phyloP scores from a whole-genome alignment of 1,140 invertebrate species.

The Hypothenemus hampei region DNA sequence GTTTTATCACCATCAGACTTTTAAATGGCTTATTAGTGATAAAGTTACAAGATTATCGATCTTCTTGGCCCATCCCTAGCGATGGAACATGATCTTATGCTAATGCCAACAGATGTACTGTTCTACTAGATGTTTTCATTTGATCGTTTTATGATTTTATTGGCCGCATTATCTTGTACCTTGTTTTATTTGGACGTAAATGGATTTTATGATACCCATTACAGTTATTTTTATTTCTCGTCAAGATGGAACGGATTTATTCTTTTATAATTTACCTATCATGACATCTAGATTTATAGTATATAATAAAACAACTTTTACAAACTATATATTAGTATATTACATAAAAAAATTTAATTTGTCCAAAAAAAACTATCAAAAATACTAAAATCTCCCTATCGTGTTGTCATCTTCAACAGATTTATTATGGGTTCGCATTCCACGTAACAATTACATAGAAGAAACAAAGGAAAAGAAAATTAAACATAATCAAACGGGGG shows the following conservation, averaged over 20 bases:
- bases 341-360: no score
- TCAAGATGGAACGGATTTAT: constrained; percentile 8
- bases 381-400: no score
- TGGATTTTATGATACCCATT: constrained; percentile 4
- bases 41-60: not conserved
- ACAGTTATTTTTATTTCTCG: constrained; percentile 7
- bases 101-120: constrained; percentile 14
- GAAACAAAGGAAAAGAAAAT: not conserved
- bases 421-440: no score
- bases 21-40: no score
- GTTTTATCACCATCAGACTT: no score
- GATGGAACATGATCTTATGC: constrained; percentile 6
- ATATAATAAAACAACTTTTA: no score
- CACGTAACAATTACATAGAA: not conserved
- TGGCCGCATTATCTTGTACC: constrained; percentile 8
- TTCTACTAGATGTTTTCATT: constrained; percentile 12
- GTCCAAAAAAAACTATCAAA: no score
- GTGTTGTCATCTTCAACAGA: no score
- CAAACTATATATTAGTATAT: no score
- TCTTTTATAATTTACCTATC: not conserved
- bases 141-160: constrained; percentile 12
- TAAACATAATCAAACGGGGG: no score
- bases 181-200: constrained; percentile 12
- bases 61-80: not conserved
- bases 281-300: not conserved